Evolutionary conservation across 2,113 vertebrate species (phyloP).

Genomic region (Semicossyphus pulcher): DNA sequence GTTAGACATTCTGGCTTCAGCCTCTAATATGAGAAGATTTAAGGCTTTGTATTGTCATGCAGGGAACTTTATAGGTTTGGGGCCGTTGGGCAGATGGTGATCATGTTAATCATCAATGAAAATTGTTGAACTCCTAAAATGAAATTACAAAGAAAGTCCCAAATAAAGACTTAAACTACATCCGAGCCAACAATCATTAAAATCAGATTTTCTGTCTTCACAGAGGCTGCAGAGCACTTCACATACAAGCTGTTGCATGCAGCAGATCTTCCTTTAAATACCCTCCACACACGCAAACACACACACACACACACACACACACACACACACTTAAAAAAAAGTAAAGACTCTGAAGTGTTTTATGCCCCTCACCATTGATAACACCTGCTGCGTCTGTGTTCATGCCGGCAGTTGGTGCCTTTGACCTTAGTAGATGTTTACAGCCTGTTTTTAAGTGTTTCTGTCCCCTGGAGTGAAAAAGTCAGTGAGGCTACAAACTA

Average conservation of each 20-base stretch:
- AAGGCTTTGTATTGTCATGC: too few relatives aligned
- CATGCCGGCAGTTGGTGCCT: slow-evolving; percentile 18
- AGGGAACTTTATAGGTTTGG: too few relatives aligned
- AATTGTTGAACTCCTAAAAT: too few relatives aligned
- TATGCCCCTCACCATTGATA: slow-evolving; percentile 13
- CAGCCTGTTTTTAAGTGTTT: slow-evolving; percentile 1
- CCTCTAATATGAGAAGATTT: too few relatives aligned
- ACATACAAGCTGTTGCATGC: slow-evolving; percentile 51
- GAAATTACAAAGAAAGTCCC: too few relatives aligned
- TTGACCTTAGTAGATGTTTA: slow-evolving; percentile 36
- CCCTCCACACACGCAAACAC: not conserved
- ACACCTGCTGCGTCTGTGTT: slow-evolving; percentile 34
- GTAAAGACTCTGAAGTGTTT: slow-evolving; percentile 1
- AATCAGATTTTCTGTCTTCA: slow-evolving; percentile 7
- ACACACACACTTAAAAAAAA: not conserved
- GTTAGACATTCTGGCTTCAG: too few relatives aligned
- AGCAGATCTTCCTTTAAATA: slow-evolving; percentile 11
- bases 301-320: not conserved
- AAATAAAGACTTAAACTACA: too few relatives aligned
- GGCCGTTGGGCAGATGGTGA: too few relatives aligned
- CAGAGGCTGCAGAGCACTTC: not conserved
- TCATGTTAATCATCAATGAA: too few relatives aligned
- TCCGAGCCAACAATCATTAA: not conserved
- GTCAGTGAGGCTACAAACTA: not conserved
- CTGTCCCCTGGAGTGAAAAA: slow-evolving; percentile 1